Evolutionary conservation across 2,797 vertebrate species (phyloP).

Genomic region (Cichlasoma orientale): DNA sequence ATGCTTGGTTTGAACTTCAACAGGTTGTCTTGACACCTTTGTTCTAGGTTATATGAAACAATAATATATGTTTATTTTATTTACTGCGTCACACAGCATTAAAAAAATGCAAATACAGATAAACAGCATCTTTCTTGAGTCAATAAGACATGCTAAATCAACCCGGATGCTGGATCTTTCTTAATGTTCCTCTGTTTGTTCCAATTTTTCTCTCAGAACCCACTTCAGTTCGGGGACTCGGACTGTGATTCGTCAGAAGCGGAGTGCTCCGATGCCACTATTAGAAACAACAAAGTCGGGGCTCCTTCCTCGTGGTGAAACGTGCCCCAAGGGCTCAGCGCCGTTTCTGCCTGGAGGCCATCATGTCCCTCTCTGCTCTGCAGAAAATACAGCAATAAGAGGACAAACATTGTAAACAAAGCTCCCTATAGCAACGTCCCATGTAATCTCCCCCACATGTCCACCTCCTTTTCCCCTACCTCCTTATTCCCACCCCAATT

Average conservation of each 20-base stretch:
- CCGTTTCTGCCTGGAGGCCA: constrained; percentile 75
- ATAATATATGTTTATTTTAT: background rate
- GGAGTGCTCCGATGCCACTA: constrained; percentile 96
- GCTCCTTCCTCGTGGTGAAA: constrained; percentile 94
- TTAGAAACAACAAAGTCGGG: constrained; percentile 93
- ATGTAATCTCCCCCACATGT: constrained; percentile 37
- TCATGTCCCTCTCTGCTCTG: constrained; percentile 66
- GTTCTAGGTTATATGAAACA: background rate
- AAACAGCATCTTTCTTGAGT: background rate
- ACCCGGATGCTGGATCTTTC: background rate
- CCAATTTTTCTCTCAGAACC: constrained; percentile 81
- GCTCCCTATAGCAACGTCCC: constrained; percentile 54
- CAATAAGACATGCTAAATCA: background rate
- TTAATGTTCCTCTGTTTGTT: background rate
- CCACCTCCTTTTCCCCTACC: constrained; percentile 15
- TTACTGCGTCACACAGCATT: background rate
- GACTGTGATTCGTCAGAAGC: constrained; percentile 96
- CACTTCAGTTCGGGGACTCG: constrained; percentile 91
- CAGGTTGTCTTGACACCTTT: background rate
- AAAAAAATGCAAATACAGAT: too few relatives aligned
- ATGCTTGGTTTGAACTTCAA: too few relatives aligned
- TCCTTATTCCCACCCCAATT: constrained; percentile 12
- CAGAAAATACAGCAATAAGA: constrained; percentile 92
- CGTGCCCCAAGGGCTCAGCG: constrained; percentile 30
- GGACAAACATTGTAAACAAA: constrained; percentile 73